These are phyloP conservation scores for Gonioctena quinquepunctata DNA, from an alignment of 1,140 invertebrate genomes.

Conservation along the genomic window DNA sequence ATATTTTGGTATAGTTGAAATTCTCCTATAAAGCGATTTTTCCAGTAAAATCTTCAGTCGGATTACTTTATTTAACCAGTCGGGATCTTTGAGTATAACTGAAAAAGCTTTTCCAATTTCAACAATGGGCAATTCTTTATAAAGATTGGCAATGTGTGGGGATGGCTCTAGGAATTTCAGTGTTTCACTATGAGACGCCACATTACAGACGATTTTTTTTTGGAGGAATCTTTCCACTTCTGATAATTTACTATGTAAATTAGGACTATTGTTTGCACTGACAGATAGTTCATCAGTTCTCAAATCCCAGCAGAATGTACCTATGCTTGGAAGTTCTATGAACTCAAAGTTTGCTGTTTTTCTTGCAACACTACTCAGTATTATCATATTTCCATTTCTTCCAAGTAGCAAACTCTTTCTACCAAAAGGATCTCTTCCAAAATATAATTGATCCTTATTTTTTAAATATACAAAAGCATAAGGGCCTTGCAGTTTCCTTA, in stretches of 20 bases:
- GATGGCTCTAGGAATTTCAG: conserved; percentile 26
- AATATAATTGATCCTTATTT: conserved; percentile 68
- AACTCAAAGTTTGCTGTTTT: conserved; percentile 59
- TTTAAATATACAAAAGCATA: conserved; percentile 82
- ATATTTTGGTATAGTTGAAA: conserved; percentile 66
- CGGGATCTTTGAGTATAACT: conserved; percentile 52
- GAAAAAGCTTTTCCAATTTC: conserved; percentile 52
- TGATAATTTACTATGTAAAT: conserved; percentile 49
- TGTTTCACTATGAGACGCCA: not conserved
- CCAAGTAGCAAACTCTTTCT: conserved; percentile 79
- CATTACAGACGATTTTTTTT: conserved; percentile 17
- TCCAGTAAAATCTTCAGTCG: conserved; percentile 63
- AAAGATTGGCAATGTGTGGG: conserved; percentile 29
- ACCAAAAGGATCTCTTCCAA: conserved; percentile 85
- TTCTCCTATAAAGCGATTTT: conserved; percentile 66
- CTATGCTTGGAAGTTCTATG: conserved; percentile 75
- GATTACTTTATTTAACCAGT: conserved; percentile 55
- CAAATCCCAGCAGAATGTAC: conserved; percentile 69
- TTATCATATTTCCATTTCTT: conserved; percentile 56
- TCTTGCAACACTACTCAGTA: conserved; percentile 66
- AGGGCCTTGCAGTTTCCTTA: conserved; percentile 74
- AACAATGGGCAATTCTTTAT: conserved; percentile 52
- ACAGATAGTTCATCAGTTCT: conserved; percentile 32
- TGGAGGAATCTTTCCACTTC: conserved; percentile 46
- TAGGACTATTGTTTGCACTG: conserved; percentile 3